phyloP scores from a whole-genome alignment of 1,140 invertebrate genomes.

The Bombus superbus region DNA sequence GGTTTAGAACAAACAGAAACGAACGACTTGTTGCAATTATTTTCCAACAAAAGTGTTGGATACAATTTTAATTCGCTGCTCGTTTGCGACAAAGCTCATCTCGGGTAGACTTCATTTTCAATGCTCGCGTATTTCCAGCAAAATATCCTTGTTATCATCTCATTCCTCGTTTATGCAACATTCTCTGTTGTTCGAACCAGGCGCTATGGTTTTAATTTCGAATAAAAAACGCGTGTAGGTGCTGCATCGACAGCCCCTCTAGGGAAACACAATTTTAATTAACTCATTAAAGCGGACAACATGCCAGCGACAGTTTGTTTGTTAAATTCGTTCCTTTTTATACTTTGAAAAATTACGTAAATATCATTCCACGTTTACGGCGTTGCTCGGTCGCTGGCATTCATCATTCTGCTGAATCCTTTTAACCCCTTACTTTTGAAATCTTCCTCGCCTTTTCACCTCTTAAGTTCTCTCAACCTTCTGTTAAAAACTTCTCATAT shows the following conservation, averaged over 20 bases:
- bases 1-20: slow-evolving; percentile 4
- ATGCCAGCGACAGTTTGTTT: not conserved
- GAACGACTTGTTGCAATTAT: slow-evolving; percentile 27
- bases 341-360: slow-evolving; percentile 7
- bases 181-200: not conserved
- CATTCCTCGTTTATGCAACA: slow-evolving; percentile 1
- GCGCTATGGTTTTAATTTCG: slow-evolving; percentile 24
- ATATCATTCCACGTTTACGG: not conserved
- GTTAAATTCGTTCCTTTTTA: not conserved
- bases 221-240: not conserved
- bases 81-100: slow-evolving; percentile 8
- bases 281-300: slow-evolving; percentile 17
- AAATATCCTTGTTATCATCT: slow-evolving; percentile 5
- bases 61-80: slow-evolving; percentile 34
- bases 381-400: not conserved
- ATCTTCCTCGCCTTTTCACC: not conserved
- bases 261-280: slow-evolving; percentile 21
- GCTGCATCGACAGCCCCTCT: not conserved
- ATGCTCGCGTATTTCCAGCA: not conserved
- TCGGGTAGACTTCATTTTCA: slow-evolving; percentile 35
- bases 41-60: not conserved
- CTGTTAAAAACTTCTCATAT: too few relatives aligned
- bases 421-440: too few relatives aligned
- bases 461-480: not conserved
- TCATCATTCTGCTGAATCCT: not conserved